Evolutionary conservation across 2,888 invertebrate species (phyloP).

Genomic region (Cantharis flavilabris): DNA sequence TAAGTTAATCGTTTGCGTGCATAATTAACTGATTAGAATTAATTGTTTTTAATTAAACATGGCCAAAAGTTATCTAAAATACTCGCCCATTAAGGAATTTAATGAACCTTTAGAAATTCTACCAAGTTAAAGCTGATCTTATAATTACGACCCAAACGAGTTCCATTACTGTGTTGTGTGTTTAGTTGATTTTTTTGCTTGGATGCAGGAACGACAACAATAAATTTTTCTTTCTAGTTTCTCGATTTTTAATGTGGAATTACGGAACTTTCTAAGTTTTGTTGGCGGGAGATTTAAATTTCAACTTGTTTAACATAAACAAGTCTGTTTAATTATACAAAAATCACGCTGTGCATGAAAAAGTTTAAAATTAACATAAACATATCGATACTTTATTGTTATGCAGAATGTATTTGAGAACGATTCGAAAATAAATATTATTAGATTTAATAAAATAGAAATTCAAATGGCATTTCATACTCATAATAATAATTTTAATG

Average conservation of each 20-base stretch:
- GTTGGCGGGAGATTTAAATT: conserved; percentile 5
- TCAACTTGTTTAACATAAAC: conserved; percentile 10
- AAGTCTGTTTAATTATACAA: conserved; percentile 3
- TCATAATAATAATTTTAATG: conserved; percentile 21
- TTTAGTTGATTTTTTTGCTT: background rate
- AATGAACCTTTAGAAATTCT: conserved; percentile 2
- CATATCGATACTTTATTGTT: background rate
- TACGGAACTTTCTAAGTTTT: conserved; percentile 44
- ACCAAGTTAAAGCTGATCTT: background rate
- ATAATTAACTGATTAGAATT: too few species aligned
- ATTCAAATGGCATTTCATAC: background rate
- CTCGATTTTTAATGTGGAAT: background rate
- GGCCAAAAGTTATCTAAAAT: background rate
- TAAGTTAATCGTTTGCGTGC: too few species aligned
- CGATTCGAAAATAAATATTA: background rate
- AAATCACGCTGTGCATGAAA: background rate
- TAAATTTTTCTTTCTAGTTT: background rate
- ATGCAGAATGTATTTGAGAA: background rate
- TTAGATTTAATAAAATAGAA: background rate
- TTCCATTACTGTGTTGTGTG: background rate
- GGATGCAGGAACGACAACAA: background rate
- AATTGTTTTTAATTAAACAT: too few species aligned
- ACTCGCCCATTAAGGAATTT: background rate
- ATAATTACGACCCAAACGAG: conserved; percentile 4
- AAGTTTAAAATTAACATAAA: conserved; percentile 4